These are phyloP conservation scores for Amiota mariae DNA, from an alignment of 2,888 invertebrate species.

Conservation along the genomic window DNA sequence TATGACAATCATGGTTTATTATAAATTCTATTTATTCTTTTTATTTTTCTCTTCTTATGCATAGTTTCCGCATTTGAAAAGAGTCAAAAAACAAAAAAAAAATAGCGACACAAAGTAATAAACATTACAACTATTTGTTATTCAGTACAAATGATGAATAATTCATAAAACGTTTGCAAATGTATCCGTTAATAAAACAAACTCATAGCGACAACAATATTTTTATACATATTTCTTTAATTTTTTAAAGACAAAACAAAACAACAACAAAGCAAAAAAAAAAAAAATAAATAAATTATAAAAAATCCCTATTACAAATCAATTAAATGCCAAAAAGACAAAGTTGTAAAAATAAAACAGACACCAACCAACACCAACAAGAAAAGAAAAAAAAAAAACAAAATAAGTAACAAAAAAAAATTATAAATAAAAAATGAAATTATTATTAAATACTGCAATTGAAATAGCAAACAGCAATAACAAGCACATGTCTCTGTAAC, in stretches of 20 bases:
- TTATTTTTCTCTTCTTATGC: slow-evolving; percentile 26
- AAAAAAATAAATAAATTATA: too few relatives aligned
- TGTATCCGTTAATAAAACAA: slow-evolving; percentile 61
- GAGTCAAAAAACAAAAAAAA: slow-evolving; percentile 40
- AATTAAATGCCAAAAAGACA: slow-evolving; percentile 57
- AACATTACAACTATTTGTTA: slow-evolving; percentile 41
- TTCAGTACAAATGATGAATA: slow-evolving; percentile 49
- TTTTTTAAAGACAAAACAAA: slow-evolving; percentile 32
- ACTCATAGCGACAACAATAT: slow-evolving; percentile 34
- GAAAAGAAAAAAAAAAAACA: not conserved
- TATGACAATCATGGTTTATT: too few relatives aligned
- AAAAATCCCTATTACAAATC: slow-evolving; percentile 61
- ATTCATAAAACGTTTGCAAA: slow-evolving; percentile 58
- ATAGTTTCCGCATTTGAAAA: slow-evolving; percentile 42
- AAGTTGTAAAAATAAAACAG: not conserved
- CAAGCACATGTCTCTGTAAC: not conserved
- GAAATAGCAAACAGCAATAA: not conserved
- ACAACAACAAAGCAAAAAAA: slow-evolving; percentile 27
- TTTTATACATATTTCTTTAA: not conserved
- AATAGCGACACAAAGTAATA: slow-evolving; percentile 21
- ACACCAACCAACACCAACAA: too few relatives aligned
- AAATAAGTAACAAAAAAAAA: too few relatives aligned
- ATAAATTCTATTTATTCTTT: slow-evolving; percentile 6
- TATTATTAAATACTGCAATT: slow-evolving; percentile 15
- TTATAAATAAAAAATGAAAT: not conserved